Evolutionary conservation across 2,113 vertebrate species (phyloP), one percentile per base, ranked within the genome.

Genomic region (Piaya cayana): DNA sequence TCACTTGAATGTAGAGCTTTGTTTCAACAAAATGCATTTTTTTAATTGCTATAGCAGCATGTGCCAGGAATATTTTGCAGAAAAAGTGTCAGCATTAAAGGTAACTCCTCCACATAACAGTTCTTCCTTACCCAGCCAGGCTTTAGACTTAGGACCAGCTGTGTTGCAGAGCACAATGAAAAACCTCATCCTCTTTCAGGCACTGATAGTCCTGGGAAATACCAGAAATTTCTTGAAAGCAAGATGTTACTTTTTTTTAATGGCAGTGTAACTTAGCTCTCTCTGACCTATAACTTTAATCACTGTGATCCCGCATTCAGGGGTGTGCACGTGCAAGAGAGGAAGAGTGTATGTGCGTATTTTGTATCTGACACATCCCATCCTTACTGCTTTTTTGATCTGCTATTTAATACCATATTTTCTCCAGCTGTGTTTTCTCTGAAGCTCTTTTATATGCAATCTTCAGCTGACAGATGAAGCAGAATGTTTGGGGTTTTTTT

Each of bases 1-100:
- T 96, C 90, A 96, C 94, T 96, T 96, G 94, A 97, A 96, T 96
- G 93, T 95, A 96, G 93, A 96, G 92, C 60, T 79, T 90, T 97
- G 82, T 96, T 96, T 94, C 92, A 92, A 82, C 86, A 67, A 91
- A 91, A 91, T 72, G 55, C n/a, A 2, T 72, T 80, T 84, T 39
- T 70, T 74, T 93, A 49, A 92, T 80, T 90, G 90, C 82, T 94
- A 55, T 53, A 94, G 82, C 88, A 96, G 93, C 75, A 76, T 86
- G 55, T 95, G 60, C 82, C 82, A 96, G 79, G 92, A 95, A 92
- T 84, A 88, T 36, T 65, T 43, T 60, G 88, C 6, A 9, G 37
- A 50, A 34, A 84, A 42, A 53, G 49, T 53, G 49, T 94, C 93
- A 93, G 65, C 76, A 94, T 90, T 81, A 88, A 95, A 96, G 37